phyloP scores from a whole-genome alignment of 1,140 invertebrate genomes.

The Centruroides sculpturatus region DNA sequence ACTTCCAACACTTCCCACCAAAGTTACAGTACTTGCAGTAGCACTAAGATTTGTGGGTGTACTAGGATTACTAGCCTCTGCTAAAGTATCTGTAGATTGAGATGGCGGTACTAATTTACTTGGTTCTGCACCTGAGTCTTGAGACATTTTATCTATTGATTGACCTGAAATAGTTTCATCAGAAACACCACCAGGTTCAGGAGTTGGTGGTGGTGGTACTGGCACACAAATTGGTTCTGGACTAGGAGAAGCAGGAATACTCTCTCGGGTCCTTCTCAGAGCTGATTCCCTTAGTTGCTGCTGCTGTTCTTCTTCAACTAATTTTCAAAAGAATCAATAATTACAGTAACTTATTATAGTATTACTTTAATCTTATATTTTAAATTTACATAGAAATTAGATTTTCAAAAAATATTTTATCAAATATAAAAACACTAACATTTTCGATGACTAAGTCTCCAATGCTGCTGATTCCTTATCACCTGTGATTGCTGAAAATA shows the following conservation, averaged over 20 bases:
- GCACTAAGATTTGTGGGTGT: slow-evolving; percentile 56
- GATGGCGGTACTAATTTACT: slow-evolving; percentile 32
- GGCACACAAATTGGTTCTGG: slow-evolving; percentile 15
- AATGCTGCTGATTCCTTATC: slow-evolving; percentile 22
- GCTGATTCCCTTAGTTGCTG: slow-evolving; percentile 14
- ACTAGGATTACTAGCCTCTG: slow-evolving; percentile 38
- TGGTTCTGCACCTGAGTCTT: neutral
- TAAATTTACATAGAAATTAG: neutral
- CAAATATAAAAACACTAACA: slow-evolving; percentile 12
- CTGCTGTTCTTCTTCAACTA: slow-evolving; percentile 19
- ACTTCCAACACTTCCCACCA: slow-evolving; percentile 36
- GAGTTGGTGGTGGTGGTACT: slow-evolving; percentile 19
- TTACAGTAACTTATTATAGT: neutral
- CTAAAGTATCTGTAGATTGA: slow-evolving; percentile 42
- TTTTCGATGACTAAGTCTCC: slow-evolving; percentile 26
- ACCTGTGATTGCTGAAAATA: slow-evolving; percentile 17
- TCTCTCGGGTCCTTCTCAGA: slow-evolving; percentile 11
- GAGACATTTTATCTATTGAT: no score
- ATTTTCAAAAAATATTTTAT: neutral
- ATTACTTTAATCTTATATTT: neutral
- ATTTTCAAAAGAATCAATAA: neutral
- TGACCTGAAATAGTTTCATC: neutral
- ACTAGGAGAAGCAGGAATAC: slow-evolving; percentile 11
- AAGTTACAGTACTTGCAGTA: slow-evolving; percentile 34
- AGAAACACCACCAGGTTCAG: slow-evolving; percentile 11